phyloP scores from a whole-genome alignment of 2,797 vertebrate species.

The Eospalax fontanierii region DNA sequence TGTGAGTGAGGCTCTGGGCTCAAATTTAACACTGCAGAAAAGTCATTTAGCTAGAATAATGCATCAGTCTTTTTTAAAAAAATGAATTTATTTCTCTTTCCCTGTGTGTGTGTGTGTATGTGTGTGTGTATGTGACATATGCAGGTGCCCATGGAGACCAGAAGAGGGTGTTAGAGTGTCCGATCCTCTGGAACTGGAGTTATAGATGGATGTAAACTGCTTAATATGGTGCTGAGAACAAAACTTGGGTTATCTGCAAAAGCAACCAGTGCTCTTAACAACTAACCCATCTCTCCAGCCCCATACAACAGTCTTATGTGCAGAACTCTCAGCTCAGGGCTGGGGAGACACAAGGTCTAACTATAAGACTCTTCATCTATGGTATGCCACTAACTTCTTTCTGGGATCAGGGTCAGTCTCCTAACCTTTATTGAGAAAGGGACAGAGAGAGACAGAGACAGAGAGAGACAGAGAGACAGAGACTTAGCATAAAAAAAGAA shows the following conservation, averaged over 20 bases:
- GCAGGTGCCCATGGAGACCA: neutral
- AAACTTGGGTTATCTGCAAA: neutral
- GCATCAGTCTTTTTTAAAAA: neutral
- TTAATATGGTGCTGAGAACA: too few relatives aligned
- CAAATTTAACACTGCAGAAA: neutral
- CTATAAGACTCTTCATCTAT: neutral
- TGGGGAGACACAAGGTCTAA: neutral
- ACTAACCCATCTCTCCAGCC: neutral
- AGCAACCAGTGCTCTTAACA: neutral
- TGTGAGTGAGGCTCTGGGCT: neutral
- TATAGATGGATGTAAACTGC: too few relatives aligned
- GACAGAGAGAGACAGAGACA: too few relatives aligned
- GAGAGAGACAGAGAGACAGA: neutral
- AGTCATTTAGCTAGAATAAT: constrained; percentile 13
- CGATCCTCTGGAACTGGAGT: neutral
- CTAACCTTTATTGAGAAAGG: neutral
- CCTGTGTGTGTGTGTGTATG: neutral
- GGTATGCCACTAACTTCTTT: neutral
- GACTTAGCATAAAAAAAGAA: too few relatives aligned
- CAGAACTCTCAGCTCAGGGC: neutral
- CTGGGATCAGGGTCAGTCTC: too few relatives aligned
- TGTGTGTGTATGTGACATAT: neutral
- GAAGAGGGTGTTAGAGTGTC: neutral
- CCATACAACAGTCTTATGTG: neutral
- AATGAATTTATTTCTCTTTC: neutral